These are phyloP conservation scores for Dryoscopus gambensis DNA, from an alignment of 2,113 vertebrate species.

Conservation along the genomic window DNA sequence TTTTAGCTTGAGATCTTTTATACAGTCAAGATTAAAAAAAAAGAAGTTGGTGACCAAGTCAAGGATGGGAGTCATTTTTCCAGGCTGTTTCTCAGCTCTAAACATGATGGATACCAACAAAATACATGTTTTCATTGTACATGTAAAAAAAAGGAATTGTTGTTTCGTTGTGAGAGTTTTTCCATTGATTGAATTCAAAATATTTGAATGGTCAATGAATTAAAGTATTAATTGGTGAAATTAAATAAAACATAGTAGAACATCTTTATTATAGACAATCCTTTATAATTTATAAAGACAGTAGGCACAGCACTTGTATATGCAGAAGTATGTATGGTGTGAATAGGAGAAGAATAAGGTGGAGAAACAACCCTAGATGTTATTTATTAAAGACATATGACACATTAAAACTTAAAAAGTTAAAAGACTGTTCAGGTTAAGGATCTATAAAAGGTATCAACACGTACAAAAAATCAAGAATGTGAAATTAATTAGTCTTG, in stretches of 20 bases:
- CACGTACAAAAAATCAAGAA: background rate
- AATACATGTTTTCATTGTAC: background rate
- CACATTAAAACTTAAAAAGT: background rate
- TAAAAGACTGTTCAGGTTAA: background rate
- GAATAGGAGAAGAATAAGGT: background rate
- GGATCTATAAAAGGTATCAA: background rate
- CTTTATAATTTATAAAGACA: background rate
- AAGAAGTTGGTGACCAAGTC: background rate
- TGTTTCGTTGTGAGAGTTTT: background rate
- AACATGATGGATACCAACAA: background rate
- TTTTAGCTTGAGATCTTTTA: background rate
- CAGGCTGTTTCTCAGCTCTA: background rate
- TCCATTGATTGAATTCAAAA: background rate
- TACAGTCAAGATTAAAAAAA: background rate
- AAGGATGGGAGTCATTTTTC: background rate
- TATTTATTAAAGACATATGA: background rate
- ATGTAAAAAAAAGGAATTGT: background rate
- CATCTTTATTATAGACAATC: background rate
- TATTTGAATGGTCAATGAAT: background rate
- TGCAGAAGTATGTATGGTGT: background rate
- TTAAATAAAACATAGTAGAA: background rate
- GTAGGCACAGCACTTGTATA: background rate
- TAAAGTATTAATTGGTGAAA: background rate
- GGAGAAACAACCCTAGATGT: background rate
- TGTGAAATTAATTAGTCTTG: background rate